phyloP scores from a whole-genome alignment of 2,888 invertebrate species.

The Mesochorus sp. region DNA sequence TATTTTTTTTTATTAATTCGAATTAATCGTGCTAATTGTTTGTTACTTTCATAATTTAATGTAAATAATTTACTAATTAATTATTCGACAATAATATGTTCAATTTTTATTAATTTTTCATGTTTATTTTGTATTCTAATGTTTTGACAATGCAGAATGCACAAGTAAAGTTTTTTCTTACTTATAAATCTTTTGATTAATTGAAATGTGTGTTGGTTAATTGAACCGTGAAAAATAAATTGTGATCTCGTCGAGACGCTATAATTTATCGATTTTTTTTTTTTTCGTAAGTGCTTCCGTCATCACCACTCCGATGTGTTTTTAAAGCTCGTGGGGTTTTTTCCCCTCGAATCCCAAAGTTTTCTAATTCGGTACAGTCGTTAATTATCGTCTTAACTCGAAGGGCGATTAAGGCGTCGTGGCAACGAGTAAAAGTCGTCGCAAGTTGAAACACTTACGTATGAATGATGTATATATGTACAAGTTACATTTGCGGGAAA shows the following conservation, averaged over 20 bases:
- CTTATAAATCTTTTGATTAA: no score
- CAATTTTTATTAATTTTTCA: no score
- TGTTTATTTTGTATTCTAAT: no score
- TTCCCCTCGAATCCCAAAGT: neutral
- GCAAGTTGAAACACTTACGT: neutral
- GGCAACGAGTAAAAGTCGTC: conserved; percentile 4
- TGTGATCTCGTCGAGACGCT: neutral
- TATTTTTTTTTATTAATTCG: no score
- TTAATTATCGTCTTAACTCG: conserved; percentile 50
- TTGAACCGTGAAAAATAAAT: neutral
- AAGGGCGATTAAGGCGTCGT: conserved; percentile 29
- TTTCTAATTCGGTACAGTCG: conserved; percentile 44
- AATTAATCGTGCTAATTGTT: neutral
- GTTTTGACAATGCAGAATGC: no score
- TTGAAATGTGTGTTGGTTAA: no score
- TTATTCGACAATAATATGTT: no score
- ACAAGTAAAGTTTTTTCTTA: no score
- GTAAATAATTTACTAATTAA: no score
- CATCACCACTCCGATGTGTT: neutral
- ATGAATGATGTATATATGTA: neutral
- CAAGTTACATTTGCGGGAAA: neutral
- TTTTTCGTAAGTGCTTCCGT: conserved; percentile 2
- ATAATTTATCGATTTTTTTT: neutral
- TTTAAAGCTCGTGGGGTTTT: neutral
- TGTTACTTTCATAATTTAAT: neutral